Evolutionary conservation across 1,140 invertebrate species (phyloP), one percentile per base, ranked within the genome.

Genomic region (Ceratina japonica): DNA sequence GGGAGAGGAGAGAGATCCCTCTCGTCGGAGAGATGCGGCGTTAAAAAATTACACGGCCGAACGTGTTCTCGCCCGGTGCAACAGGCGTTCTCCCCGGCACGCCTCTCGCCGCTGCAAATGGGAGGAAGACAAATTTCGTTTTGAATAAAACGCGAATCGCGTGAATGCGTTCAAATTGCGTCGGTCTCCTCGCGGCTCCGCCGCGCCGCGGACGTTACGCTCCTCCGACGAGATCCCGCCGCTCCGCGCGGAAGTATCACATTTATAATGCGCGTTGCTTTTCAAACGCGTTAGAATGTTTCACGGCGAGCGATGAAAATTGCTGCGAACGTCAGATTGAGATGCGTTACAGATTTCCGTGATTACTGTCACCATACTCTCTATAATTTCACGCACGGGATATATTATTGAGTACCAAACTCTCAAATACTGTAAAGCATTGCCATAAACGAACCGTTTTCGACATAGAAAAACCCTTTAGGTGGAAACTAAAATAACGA

Each of bases 1-100:
- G 10, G 18, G 77, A 52, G 56, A 44, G 37, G 5, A 44, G 37
- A 44, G 37, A 44, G 24, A 79, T 66, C 63, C 44, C 37, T 65
- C 15, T 37, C 37, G 44, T 27, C 24, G 66, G n/a, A 16, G 52
- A 24, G 66, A 75, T 68, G 52, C 61, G 16, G 51, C 59, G 77
- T 81, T 84, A 80, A 71, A 81, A 75, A 84, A 85, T 84, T 82
- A 85, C 69, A 59, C 65, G 44, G 56, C 22, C 59, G 27, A 37
- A 27, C 20, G 20, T 59, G 31, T 31, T 20, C 71, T 63, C 54
- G 27, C 37, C 37, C 5, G 10, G 58, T 54, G 83, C 79, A 85
- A 85, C 68, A 85, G 72, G 75, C 71, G 68, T 62, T 64, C 62
- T 59, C 51, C 52, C 51, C 16, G 12, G 3, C 24, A 4, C 10